A percentile compares a stretch with the other conserved stretches of the same genome.
Conservation (phyloP, 1,140 invertebrate species). For the Ceratitis capitata region DNA sequence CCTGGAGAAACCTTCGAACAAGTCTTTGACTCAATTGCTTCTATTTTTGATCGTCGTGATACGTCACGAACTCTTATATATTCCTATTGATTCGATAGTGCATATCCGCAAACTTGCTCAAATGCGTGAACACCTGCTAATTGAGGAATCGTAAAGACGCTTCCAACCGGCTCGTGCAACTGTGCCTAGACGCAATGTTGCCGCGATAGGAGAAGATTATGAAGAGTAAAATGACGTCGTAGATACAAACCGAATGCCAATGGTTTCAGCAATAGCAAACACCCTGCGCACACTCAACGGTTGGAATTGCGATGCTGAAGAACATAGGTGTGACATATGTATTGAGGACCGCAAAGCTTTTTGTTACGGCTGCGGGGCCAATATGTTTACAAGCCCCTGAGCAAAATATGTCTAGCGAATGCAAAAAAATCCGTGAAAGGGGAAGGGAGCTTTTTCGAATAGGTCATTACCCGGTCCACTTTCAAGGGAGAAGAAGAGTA, state of each 20-base stretch:
- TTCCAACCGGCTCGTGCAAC: too few relatives aligned
- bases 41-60: not conserved
- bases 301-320: too few relatives aligned
- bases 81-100: conserved; percentile 33
- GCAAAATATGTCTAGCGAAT: not conserved
- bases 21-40: not conserved
- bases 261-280: not conserved
- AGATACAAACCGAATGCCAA: not conserved
- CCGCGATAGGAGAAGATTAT: not conserved
- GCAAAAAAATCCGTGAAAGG: not conserved
- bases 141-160: conserved; percentile 27
- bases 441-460: too few relatives aligned
- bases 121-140: too few relatives aligned
- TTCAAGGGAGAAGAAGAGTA: too few relatives aligned
- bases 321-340: not conserved
- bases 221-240: not conserved
- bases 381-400: conserved; percentile 42
- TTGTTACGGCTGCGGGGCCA: conserved; percentile 39
- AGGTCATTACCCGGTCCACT: too few relatives aligned
- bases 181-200: not conserved
- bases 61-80: conserved; percentile 39
- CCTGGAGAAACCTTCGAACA: too few relatives aligned
- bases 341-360: too few relatives aligned
- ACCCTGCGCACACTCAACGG: not conserved
- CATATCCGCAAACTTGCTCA: conserved; percentile 23